These are phyloP conservation scores for Agapornis roseicollis DNA, from an alignment of 2,113 vertebrate species.

Conservation along the genomic window DNA sequence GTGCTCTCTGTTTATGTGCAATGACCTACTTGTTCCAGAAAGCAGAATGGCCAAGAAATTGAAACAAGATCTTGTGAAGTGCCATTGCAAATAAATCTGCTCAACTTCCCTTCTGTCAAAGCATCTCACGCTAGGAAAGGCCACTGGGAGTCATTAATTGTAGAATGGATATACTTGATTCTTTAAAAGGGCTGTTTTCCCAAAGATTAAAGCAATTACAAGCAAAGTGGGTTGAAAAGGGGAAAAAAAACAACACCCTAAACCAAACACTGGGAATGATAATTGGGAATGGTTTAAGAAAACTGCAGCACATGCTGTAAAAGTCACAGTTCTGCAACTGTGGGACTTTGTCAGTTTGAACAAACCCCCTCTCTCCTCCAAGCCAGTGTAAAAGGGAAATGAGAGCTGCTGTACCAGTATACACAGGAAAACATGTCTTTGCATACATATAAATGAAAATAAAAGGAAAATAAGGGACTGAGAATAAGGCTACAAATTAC, in stretches of 20 bases:
- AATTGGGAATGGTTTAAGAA: background rate
- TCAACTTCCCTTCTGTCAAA: conserved; percentile 61
- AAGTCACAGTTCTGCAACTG: background rate
- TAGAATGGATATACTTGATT: conserved; percentile 39
- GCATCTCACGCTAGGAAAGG: conserved; percentile 50
- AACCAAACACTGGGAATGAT: background rate
- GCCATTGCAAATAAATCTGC: conserved; percentile 67
- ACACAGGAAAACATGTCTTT: background rate
- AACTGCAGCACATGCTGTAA: background rate
- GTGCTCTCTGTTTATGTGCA: conserved; percentile 8
- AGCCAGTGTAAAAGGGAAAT: background rate
- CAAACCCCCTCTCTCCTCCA: background rate
- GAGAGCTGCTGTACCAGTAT: background rate
- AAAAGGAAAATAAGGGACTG: background rate
- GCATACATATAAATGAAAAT: background rate
- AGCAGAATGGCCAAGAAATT: conserved; percentile 40
- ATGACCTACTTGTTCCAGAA: conserved; percentile 40
- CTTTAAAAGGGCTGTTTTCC: conserved; percentile 54
- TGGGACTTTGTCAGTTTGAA: background rate
- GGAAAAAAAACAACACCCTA: background rate
- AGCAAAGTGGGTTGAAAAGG: conserved; percentile 28
- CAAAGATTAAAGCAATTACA: conserved; percentile 62
- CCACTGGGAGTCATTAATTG: conserved; percentile 62
- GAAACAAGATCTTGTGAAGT: conserved; percentile 60
- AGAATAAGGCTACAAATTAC: background rate